Evolutionary conservation across 2,113 vertebrate genomes (phyloP).

Genomic region (Prolemur simus): DNA sequence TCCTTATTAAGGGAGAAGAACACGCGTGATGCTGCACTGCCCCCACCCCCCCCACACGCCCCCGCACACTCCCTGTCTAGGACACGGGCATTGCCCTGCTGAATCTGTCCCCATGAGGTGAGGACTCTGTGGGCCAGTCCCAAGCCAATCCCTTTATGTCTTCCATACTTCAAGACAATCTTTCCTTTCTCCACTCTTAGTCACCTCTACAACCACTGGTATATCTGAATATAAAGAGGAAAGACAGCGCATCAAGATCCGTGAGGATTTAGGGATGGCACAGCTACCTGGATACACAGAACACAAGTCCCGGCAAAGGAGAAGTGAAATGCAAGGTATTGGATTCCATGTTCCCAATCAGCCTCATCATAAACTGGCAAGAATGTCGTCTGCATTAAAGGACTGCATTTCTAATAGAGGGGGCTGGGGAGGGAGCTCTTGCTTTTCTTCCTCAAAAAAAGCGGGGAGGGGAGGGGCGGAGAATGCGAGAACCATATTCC

Average conservation of each 20-base stretch:
- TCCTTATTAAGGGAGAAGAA: neutral
- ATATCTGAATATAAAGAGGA: neutral
- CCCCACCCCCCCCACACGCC: neutral
- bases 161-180: neutral
- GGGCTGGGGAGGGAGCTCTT: neutral
- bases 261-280: neutral
- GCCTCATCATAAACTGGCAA: neutral
- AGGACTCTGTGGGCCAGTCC: neutral
- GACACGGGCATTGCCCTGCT: neutral
- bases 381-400: neutral
- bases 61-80: fast-evolving
- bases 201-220: neutral
- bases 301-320: neutral
- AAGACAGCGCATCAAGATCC: neutral
- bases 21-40: neutral
- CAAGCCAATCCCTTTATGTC: neutral
- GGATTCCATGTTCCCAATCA: neutral
- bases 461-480: no score
- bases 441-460: no score
- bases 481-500: neutral
- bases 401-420: neutral
- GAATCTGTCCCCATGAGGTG: no score
- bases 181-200: neutral
- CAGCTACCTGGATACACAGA: neutral
- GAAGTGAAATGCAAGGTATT: neutral